A percentile compares a stretch with the other conserved stretches of the same genome.
Evolutionary conservation across 2,113 vertebrate species (phyloP).

Genomic region (Bubo bubo): DNA sequence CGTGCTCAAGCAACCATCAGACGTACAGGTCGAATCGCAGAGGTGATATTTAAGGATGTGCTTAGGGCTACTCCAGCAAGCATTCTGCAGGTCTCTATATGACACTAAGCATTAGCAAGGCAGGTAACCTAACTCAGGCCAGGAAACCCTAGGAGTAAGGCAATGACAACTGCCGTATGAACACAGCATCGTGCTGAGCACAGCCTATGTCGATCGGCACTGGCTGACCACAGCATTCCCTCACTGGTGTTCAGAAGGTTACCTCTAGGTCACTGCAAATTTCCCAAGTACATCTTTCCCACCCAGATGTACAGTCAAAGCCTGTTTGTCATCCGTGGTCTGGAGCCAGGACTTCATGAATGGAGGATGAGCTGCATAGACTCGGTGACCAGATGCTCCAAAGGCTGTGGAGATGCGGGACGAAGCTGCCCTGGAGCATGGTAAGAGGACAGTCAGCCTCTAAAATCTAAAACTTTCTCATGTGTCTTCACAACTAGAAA

Average conservation of each 20-base stretch:
- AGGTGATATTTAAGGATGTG: background rate
- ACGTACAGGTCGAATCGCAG: background rate
- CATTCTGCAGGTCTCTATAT: background rate
- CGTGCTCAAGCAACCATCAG: background rate
- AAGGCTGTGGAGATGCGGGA: background rate
- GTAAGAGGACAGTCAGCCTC: background rate
- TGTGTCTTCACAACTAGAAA: background rate
- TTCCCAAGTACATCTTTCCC: background rate
- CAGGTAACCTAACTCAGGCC: background rate
- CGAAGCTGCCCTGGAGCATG: background rate
- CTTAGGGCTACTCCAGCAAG: background rate
- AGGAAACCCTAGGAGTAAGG: background rate
- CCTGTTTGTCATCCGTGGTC: background rate
- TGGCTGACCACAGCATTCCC: background rate
- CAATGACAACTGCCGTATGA: background rate
- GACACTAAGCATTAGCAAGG: background rate
- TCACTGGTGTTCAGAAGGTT: background rate
- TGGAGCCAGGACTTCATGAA: background rate
- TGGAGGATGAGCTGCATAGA: background rate
- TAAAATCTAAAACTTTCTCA: background rate
- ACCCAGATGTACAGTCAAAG: background rate
- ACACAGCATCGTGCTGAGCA: background rate
- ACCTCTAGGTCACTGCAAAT: background rate
- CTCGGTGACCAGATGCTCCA: background rate
- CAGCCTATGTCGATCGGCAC: background rate